phyloP scores from a whole-genome alignment of 2,797 vertebrate genomes.

The Remorina albescens region DNA sequence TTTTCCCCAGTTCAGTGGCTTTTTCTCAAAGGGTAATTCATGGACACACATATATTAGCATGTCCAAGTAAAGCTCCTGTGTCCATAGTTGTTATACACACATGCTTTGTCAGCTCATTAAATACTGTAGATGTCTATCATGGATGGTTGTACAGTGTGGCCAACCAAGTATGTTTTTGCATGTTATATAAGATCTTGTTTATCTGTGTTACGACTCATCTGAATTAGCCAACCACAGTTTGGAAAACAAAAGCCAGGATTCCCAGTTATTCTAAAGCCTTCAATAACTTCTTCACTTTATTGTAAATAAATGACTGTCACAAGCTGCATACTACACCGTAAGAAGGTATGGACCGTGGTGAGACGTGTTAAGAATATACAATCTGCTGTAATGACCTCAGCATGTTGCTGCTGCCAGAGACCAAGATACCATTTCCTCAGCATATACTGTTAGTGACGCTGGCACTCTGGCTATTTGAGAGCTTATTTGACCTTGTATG shows the following conservation, averaged over 20 bases:
- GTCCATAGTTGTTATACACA: neutral
- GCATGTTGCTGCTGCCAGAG: slow-evolving; percentile 28
- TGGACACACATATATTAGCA: slow-evolving; percentile 8
- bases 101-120: slow-evolving; percentile 11
- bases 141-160: neutral
- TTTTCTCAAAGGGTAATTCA: slow-evolving; percentile 11
- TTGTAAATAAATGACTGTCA: neutral
- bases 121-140: neutral
- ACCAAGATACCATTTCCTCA: slow-evolving; percentile 12
- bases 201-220: neutral
- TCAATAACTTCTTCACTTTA: too few relatives aligned
- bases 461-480: slow-evolving; percentile 55
- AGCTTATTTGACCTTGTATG: slow-evolving; percentile 61
- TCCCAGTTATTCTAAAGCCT: too few relatives aligned
- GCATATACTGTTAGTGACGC: slow-evolving; percentile 29
- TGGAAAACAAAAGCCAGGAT: neutral
- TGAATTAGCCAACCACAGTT: neutral
- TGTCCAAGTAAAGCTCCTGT: neutral
- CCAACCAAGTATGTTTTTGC: neutral
- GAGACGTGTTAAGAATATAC: slow-evolving; percentile 13
- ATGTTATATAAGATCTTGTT: neutral
- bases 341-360: slow-evolving; percentile 1
- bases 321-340: neutral
- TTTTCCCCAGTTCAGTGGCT: neutral
- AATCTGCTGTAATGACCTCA: slow-evolving; percentile 34